Conservation (phyloP, 2,797 vertebrate genomes). For the Tauraco hartlaubi region DNA sequence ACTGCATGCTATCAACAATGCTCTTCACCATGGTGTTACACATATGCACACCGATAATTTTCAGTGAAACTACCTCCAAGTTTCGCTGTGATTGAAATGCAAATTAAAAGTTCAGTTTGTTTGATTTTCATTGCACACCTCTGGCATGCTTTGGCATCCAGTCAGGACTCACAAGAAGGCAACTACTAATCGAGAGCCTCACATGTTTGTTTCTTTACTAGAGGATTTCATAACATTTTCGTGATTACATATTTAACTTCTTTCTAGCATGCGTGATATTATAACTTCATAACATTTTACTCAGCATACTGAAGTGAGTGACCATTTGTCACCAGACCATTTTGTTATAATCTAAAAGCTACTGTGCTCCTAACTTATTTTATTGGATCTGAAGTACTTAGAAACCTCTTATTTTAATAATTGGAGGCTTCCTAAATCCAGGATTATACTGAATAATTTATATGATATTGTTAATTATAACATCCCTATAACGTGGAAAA, state of each 20-base stretch:
- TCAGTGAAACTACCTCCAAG: neutral
- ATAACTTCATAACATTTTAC: neutral
- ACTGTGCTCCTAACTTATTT: neutral
- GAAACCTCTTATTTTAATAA: neutral
- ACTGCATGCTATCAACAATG: neutral
- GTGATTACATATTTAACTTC: neutral
- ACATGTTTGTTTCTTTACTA: neutral
- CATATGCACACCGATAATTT: neutral
- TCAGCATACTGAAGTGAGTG: accelerated
- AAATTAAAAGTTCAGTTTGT: neutral
- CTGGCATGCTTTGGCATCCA: neutral
- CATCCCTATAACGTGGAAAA: neutral
- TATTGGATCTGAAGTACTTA: neutral
- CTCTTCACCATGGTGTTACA: neutral
- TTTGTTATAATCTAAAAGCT: neutral
- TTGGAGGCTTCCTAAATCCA: neutral
- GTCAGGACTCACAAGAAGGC: neutral
- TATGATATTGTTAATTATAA: neutral
- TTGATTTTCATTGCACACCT: neutral
- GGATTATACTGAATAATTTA: neutral
- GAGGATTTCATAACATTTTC: neutral
- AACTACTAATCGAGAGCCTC: neutral
- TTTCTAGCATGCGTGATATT: neutral
- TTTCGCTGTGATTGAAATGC: neutral
- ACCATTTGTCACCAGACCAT: neutral